Evolutionary conservation across 2,888 invertebrate species (phyloP).

Genomic region (Tachina fera): DNA sequence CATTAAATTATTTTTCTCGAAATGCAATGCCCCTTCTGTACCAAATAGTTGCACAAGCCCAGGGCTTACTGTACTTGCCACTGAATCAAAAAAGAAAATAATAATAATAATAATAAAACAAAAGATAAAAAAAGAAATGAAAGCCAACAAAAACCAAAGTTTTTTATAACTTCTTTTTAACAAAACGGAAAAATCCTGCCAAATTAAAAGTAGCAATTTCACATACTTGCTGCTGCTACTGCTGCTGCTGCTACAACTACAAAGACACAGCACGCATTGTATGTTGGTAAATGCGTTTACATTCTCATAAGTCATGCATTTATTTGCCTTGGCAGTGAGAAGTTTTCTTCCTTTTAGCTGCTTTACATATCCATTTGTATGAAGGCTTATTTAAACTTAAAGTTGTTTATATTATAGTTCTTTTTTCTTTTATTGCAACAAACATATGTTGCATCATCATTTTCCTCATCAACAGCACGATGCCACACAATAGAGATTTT

Average conservation of each 20-base stretch:
- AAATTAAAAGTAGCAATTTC: slow-evolving; percentile 49
- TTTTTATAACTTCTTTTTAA: slow-evolving; percentile 29
- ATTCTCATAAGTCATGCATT: not conserved
- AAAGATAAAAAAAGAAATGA: not conserved
- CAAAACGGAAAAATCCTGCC: slow-evolving; percentile 14
- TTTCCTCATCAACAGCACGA: slow-evolving; percentile 8
- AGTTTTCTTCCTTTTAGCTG: slow-evolving; percentile 13
- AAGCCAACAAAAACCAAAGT: not conserved
- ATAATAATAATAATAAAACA: not conserved
- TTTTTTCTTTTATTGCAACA: slow-evolving; percentile 6
- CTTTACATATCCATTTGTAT: slow-evolving; percentile 3
- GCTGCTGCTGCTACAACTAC: slow-evolving; percentile 1
- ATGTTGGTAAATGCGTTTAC: not conserved
- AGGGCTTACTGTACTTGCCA: slow-evolving; percentile 6
- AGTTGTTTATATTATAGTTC: slow-evolving; percentile 5
- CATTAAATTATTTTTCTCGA: too few species aligned
- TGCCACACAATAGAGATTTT: slow-evolving; percentile 37
- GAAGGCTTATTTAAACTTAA: slow-evolving; percentile 5
- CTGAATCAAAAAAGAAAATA: slow-evolving; percentile 30
- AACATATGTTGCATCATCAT: slow-evolving; percentile 50
- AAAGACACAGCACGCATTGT: not conserved
- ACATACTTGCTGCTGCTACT: slow-evolving; percentile 8
- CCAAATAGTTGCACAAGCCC: too few species aligned
- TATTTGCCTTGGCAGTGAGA: slow-evolving; percentile 49
- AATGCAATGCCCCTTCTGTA: too few species aligned